phyloP scores from a whole-genome alignment of 2,113 vertebrate species.

The Argyrosomus japonicus region DNA sequence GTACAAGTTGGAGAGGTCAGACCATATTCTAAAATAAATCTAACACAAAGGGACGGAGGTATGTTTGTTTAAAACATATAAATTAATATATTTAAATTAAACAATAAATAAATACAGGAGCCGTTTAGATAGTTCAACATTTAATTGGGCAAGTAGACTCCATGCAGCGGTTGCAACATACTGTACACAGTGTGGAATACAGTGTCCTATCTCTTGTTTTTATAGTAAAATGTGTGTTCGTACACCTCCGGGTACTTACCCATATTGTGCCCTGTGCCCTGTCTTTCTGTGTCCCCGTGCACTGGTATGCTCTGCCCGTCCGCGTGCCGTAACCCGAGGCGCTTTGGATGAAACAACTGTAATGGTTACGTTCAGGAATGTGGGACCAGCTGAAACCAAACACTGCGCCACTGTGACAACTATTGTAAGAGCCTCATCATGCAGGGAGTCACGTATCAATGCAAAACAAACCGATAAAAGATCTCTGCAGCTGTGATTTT shows the following conservation, averaged over 20 bases:
- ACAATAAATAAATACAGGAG: not conserved
- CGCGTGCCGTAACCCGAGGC: constrained; percentile 57
- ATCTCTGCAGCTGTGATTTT: not conserved
- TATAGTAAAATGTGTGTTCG: not conserved
- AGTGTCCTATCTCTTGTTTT: not conserved
- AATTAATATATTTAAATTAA: not conserved
- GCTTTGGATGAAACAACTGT: constrained; percentile 17
- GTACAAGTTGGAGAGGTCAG: constrained; percentile 71
- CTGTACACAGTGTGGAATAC: not conserved
- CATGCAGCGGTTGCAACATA: not conserved
- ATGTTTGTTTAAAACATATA: not conserved
- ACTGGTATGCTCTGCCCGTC: not conserved
- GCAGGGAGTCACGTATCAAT: not conserved
- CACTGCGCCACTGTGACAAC: not conserved
- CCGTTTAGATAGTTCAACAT: not conserved
- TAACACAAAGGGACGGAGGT: not conserved
- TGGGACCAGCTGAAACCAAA: constrained; percentile 36
- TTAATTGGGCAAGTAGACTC: not conserved
- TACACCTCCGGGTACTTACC: constrained; percentile 56
- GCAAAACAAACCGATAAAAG: not conserved
- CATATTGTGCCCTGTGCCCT: constrained; percentile 61
- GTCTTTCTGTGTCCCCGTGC: constrained; percentile 4
- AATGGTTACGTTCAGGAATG: constrained; percentile 54
- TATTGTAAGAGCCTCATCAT: not conserved
- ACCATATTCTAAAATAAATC: constrained; percentile 6